These are phyloP conservation scores for Drosophila paranaensis DNA, from an alignment of 2,888 invertebrate genomes.

Conservation along the genomic window DNA sequence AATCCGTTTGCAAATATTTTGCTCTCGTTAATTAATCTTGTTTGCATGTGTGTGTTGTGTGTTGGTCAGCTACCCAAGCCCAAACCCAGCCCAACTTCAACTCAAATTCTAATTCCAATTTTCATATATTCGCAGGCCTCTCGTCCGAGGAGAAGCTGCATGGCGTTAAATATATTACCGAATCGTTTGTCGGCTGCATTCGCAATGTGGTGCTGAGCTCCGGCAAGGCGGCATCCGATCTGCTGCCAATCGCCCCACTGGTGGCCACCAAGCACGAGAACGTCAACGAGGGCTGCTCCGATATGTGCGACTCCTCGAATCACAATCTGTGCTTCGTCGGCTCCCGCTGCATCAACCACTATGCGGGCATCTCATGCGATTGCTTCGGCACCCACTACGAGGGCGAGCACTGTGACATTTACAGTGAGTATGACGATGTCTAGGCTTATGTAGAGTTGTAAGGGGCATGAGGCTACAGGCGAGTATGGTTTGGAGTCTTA, in stretches of 20 bases:
- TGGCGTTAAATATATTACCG: slow-evolving; percentile 96
- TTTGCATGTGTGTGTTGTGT: slow-evolving; percentile 42
- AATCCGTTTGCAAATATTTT: slow-evolving; percentile 69
- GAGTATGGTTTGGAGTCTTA: background rate
- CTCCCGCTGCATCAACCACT: slow-evolving; percentile 95
- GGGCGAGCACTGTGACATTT: slow-evolving; percentile 95
- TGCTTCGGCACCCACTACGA: slow-evolving; percentile 97
- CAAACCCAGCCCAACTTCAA: slow-evolving; percentile 35
- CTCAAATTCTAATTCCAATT: slow-evolving; percentile 15
- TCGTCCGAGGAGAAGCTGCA: slow-evolving; percentile 95
- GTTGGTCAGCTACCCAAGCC: slow-evolving; percentile 32
- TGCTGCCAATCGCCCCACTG: slow-evolving; percentile 92
- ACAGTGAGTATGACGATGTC: slow-evolving; percentile 87
- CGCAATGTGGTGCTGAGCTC: slow-evolving; percentile 94
- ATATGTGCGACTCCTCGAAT: slow-evolving; percentile 92
- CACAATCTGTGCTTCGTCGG: slow-evolving; percentile 95
- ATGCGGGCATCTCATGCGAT: slow-evolving; percentile 94
- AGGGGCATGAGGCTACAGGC: background rate
- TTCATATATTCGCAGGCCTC: slow-evolving; percentile 86
- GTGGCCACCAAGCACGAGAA: slow-evolving; percentile 95
- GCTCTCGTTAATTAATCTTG: slow-evolving; percentile 76
- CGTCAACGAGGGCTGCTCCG: slow-evolving; percentile 94
- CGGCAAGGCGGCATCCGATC: slow-evolving; percentile 93
- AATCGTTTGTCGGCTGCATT: slow-evolving; percentile 96
- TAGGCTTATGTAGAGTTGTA: background rate